These are phyloP conservation scores for Lacerta agilis DNA, from an alignment of 2,797 vertebrate species.

Conservation along the genomic window DNA sequence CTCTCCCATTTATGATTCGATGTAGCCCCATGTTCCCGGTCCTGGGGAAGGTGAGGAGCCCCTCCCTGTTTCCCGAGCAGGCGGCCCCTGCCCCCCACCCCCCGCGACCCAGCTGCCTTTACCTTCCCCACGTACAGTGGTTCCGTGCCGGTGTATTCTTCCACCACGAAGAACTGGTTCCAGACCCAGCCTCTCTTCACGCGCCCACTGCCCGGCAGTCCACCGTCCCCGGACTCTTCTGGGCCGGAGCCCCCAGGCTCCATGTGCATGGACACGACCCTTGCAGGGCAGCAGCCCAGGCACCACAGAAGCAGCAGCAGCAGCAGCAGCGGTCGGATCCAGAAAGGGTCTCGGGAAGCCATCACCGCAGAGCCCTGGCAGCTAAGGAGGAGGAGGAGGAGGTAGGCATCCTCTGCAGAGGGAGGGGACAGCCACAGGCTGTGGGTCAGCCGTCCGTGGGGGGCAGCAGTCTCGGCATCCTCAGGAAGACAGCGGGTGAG, in stretches of 20 bases:
- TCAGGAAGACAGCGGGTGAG: conserved; percentile 10
- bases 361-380: conserved; percentile 53
- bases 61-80: too few species aligned
- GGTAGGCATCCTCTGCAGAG: conserved; percentile 41
- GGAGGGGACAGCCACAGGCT: background rate
- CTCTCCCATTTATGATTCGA: too few species aligned
- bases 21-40: background rate
- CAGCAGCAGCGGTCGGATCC: conserved; percentile 15
- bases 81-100: background rate
- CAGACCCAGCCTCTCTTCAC: conserved; percentile 99
- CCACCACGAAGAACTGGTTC: conserved; percentile 99
- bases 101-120: conserved; percentile 45
- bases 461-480: background rate
- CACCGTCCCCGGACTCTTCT: conserved; percentile 67
- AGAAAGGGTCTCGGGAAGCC: conserved; percentile 17
- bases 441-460: fast-evolving
- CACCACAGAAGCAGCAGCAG: conserved; percentile 55
- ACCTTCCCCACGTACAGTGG: conserved; percentile 98
- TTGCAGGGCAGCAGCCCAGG: conserved; percentile 55
- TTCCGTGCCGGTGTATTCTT: conserved; percentile 98
- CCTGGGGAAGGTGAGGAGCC: background rate
- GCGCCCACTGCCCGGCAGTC: conserved; percentile 80
- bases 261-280: conserved; percentile 46
- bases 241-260: conserved; percentile 8
- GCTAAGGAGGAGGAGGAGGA: background rate